phyloP scores from a whole-genome alignment of 2,888 invertebrate species.

The Pseudoips prasinana region DNA sequence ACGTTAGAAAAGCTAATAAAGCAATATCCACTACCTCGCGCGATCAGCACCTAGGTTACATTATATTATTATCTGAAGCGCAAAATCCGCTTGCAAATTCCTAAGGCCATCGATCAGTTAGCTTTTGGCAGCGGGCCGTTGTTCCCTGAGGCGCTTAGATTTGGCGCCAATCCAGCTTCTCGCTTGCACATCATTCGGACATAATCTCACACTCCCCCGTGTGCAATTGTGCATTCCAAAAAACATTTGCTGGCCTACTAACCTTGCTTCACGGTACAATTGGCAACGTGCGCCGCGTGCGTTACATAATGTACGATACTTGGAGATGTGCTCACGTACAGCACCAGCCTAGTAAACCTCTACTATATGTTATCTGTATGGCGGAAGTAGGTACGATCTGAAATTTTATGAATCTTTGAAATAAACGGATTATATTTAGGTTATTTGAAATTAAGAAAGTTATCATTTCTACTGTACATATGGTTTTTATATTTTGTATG shows the following conservation, averaged over 20 bases:
- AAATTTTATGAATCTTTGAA: too few relatives aligned
- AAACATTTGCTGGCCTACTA: constrained; percentile 37
- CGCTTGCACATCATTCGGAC: constrained; percentile 46
- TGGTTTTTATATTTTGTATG: too few relatives aligned
- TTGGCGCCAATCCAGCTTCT: constrained; percentile 45
- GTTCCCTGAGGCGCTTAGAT: constrained; percentile 45
- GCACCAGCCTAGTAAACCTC: too few relatives aligned
- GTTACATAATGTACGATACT: constrained; percentile 22
- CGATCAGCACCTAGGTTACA: constrained; percentile 1
- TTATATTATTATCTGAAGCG: constrained; percentile 25
- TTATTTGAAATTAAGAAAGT: too few relatives aligned
- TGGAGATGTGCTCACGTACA: neutral
- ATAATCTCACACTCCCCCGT: constrained; percentile 45
- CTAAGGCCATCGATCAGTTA: constrained; percentile 54
- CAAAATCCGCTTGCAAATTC: constrained; percentile 43
- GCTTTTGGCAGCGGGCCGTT: constrained; percentile 46
- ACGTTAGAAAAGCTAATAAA: too few relatives aligned
- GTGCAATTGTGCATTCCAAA: constrained; percentile 43
- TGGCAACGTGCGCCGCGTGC: constrained; percentile 7
- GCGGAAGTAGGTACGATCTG: too few relatives aligned
- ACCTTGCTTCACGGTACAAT: constrained; percentile 25
- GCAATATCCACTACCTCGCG: too few relatives aligned
- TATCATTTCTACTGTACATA: too few relatives aligned
- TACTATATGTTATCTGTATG: too few relatives aligned
- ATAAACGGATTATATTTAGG: too few relatives aligned